phyloP scores from a whole-genome alignment of 2,888 invertebrate species.

The Trachelus stipa region DNA sequence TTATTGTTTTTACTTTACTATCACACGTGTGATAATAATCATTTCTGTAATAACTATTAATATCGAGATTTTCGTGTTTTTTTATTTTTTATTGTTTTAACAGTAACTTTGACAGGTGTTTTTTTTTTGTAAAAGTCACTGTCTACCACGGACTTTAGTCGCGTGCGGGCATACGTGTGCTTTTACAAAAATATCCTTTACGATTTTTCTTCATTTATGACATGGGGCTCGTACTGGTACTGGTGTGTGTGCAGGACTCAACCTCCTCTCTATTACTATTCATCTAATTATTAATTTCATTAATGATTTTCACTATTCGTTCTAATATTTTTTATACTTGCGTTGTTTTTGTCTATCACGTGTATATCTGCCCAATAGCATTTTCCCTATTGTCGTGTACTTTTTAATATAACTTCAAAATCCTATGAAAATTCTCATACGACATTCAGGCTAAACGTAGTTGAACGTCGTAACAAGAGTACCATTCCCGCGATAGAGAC shows the following conservation, averaged over 20 bases:
- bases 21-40: conserved; percentile 31
- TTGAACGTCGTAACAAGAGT: background rate
- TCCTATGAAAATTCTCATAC: background rate
- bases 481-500: background rate
- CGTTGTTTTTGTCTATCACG: background rate
- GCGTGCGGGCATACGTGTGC: background rate
- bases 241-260: conserved; percentile 52
- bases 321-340: conserved; percentile 5
- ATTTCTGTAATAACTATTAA: conserved; percentile 27
- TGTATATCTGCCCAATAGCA: background rate
- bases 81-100: background rate
- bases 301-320: conserved; percentile 22
- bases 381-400: background rate
- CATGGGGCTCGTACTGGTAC: conserved; percentile 52
- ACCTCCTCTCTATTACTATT: conserved; percentile 34
- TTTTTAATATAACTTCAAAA: background rate
- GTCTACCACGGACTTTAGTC: background rate
- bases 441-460: background rate
- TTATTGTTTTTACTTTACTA: conserved; percentile 17
- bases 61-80: conserved; percentile 9
- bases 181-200: background rate
- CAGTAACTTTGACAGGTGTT: background rate
- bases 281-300: conserved; percentile 42
- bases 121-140: background rate
- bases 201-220: conserved; percentile 33